Conservation (phyloP, 2,113 vertebrate genomes). For the Drymodes brunneopygia region DNA sequence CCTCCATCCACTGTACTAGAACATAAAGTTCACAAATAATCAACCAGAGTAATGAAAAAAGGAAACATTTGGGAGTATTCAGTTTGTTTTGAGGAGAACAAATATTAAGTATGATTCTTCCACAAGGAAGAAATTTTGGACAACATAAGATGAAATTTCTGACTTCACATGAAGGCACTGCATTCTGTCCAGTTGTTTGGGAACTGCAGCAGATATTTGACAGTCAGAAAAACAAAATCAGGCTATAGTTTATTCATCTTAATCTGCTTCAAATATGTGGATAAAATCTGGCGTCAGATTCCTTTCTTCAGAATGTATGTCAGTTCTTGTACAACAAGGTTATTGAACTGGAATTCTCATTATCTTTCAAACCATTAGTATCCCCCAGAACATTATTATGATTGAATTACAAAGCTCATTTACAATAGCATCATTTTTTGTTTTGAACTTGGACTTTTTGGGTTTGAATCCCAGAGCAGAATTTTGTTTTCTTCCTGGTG, state of each 20-base stretch:
- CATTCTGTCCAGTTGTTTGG: background rate
- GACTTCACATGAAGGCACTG: background rate
- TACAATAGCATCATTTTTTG: background rate
- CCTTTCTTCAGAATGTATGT: background rate
- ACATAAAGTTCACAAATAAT: background rate
- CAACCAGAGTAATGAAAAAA: background rate
- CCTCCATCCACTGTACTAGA: background rate
- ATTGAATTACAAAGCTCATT: background rate
- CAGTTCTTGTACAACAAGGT: background rate
- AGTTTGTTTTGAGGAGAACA: background rate
- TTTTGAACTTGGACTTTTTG: background rate
- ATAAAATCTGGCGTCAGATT: background rate
- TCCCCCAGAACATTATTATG: background rate
- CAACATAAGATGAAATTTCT: background rate
- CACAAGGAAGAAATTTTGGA: background rate
- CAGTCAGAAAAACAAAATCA: background rate
- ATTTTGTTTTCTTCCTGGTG: background rate
- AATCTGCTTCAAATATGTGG: background rate
- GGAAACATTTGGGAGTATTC: background rate
- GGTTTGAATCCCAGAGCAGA: background rate
- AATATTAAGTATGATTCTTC: background rate
- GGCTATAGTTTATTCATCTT: background rate
- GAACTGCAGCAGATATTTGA: background rate
- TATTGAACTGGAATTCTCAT: conserved; percentile 24
- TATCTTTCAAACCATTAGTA: background rate